These are phyloP conservation scores for Puntigrus tetrazona DNA, from an alignment of 2,113 vertebrate species.

Conservation along the genomic window DNA sequence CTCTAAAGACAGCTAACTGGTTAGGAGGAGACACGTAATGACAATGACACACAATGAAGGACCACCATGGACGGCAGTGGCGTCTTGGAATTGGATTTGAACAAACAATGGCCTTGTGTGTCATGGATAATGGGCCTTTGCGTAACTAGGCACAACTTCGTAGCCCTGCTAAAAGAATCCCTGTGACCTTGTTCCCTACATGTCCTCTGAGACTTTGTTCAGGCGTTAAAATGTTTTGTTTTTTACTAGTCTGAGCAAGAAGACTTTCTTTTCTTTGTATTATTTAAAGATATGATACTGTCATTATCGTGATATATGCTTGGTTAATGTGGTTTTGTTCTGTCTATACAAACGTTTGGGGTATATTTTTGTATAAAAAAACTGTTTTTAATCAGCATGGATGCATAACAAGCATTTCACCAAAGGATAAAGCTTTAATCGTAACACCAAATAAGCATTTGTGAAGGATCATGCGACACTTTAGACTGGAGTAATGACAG, in stretches of 20 bases:
- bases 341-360: too few species aligned
- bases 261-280: not conserved
- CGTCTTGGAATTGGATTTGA: not conserved
- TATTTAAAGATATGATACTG: not conserved
- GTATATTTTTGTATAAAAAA: too few species aligned
- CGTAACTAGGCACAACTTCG: slow-evolving; percentile 39
- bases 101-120: slow-evolving; percentile 50
- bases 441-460: not conserved
- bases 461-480: not conserved
- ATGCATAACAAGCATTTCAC: too few species aligned
- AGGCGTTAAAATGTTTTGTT: slow-evolving; percentile 68
- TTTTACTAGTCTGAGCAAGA: not conserved
- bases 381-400: not conserved
- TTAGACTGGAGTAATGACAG: too few species aligned
- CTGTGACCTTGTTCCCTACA: slow-evolving; percentile 33
- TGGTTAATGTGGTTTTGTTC: not conserved
- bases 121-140: slow-evolving; percentile 44
- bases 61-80: not conserved
- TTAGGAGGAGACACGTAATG: slow-evolving; percentile 11
- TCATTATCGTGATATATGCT: not conserved
- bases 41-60: slow-evolving; percentile 22
- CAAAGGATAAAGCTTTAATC: too few species aligned
- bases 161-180: slow-evolving; percentile 20
- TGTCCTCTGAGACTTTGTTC: slow-evolving; percentile 46
- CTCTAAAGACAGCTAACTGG: not conserved